These are phyloP conservation scores for Dromas ardeola DNA, from an alignment of 2,113 vertebrate species.

Conservation along the genomic window DNA sequence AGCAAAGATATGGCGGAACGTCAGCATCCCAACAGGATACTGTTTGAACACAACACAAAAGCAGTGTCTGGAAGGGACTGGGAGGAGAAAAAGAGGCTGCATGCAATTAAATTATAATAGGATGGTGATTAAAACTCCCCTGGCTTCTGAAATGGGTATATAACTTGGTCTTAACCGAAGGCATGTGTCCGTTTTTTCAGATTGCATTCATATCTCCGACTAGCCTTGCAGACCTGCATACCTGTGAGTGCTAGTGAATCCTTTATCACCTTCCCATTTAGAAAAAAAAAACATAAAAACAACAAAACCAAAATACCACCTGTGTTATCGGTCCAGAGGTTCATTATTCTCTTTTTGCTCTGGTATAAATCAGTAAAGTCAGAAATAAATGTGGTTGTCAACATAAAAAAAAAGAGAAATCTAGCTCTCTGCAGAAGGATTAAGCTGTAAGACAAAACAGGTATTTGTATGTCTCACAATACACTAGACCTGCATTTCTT, in stretches of 20 bases:
- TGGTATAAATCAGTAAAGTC: background rate
- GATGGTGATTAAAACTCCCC: background rate
- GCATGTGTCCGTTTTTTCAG: background rate
- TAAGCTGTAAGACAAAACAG: background rate
- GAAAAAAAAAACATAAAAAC: background rate
- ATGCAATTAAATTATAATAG: background rate
- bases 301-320: background rate
- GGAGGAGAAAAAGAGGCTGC: background rate
- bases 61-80: background rate
- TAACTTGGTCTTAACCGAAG: background rate
- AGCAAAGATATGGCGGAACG: background rate
- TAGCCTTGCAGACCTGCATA: background rate
- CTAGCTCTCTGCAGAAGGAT: background rate
- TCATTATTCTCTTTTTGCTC: background rate
- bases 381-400: background rate
- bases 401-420: background rate
- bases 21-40: background rate
- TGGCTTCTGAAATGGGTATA: background rate
- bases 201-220: background rate
- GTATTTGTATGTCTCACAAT: background rate
- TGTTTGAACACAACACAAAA: slow-evolving; percentile 7
- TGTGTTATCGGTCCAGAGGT: background rate
- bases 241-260: background rate
- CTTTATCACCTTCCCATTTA: background rate
- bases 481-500: background rate